A percentile compares a stretch with the other conserved stretches of the same genome.
Evolutionary conservation across 2,113 vertebrate species (phyloP).

Genomic region (Nothoprocta perdicaria): DNA sequence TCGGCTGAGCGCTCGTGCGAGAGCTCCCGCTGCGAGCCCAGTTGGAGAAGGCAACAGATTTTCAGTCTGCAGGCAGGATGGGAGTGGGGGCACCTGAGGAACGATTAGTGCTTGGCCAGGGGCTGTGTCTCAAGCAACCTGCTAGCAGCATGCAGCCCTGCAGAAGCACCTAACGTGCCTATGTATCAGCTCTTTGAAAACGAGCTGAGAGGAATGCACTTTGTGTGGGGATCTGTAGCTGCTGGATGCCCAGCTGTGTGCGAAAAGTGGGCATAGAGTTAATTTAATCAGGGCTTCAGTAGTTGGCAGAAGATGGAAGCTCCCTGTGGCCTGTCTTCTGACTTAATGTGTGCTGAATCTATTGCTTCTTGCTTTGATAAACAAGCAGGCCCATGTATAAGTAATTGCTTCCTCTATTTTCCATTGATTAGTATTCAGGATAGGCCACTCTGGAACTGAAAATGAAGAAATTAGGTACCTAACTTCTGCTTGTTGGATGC

Average conservation of each 20-base stretch:
- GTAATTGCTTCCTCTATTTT: background rate
- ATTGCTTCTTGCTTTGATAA: background rate
- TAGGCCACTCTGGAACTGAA: background rate
- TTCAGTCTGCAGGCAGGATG: slow-evolving; percentile 49
- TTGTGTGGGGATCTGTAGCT: background rate
- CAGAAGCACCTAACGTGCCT: background rate
- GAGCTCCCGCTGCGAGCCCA: background rate
- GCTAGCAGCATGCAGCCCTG: background rate
- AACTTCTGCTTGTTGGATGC: background rate
- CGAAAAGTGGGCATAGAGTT: background rate
- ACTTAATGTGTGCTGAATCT: fast-evolving
- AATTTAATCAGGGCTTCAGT: background rate
- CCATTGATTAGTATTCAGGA: background rate
- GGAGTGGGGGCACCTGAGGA: slow-evolving; percentile 18
- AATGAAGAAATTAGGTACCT: background rate
- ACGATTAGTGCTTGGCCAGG: background rate
- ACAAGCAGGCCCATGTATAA: background rate
- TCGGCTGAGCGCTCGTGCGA: background rate
- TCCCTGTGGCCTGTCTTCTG: background rate
- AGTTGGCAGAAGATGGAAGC: background rate
- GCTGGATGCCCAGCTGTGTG: background rate
- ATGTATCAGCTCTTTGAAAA: background rate
- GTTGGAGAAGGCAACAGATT: slow-evolving; percentile 31
- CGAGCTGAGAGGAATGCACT: background rate
- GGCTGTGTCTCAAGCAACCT: background rate